phyloP scores from a whole-genome alignment of 2,797 vertebrate species.

The Pantherophis alleghaniensis region DNA sequence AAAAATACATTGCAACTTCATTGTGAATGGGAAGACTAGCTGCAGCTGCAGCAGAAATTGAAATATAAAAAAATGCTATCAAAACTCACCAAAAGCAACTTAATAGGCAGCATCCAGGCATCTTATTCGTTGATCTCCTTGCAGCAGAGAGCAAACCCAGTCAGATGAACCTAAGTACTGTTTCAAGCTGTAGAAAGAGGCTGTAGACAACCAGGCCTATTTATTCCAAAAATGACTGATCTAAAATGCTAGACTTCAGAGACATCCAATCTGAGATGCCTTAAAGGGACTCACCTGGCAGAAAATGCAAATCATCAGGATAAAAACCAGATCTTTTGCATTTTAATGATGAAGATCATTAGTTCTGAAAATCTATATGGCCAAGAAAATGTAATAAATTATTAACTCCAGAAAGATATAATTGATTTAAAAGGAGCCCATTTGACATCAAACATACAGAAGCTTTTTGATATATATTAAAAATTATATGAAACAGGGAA shows the following conservation, averaged over 20 bases:
- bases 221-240: conserved; percentile 15
- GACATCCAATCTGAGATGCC: background rate
- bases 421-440: background rate
- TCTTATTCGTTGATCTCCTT: conserved; percentile 21
- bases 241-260: background rate
- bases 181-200: background rate
- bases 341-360: background rate
- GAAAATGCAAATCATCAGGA: background rate
- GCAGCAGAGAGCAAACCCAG: conserved; percentile 32
- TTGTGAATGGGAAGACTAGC: conserved; percentile 1
- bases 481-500: background rate
- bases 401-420: background rate
- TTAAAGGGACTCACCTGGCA: background rate
- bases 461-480: background rate
- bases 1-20: background rate
- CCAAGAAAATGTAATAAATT: background rate
- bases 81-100: conserved; percentile 33
- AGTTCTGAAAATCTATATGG: background rate
- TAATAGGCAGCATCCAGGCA: conserved; percentile 25
- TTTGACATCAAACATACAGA: background rate
- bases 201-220: conserved; percentile 2
- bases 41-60: background rate
- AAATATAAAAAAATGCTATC: background rate
- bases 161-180: conserved; percentile 1
- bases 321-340: background rate